phyloP scores from a whole-genome alignment of 1,140 invertebrate genomes.

The Lanistes nyassanus region DNA sequence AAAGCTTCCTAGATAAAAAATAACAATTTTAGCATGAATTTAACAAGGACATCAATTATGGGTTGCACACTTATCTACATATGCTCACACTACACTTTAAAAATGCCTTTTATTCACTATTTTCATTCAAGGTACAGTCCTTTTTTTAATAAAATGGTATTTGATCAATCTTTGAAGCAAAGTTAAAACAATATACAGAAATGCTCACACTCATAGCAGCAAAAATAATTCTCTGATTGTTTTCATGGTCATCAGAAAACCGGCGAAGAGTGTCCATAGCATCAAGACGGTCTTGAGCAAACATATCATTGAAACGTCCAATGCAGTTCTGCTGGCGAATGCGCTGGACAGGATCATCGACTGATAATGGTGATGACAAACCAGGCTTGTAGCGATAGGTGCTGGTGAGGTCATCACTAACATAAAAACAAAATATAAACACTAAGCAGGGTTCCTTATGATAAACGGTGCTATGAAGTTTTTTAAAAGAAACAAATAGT shows the following conservation, averaged over 20 bases:
- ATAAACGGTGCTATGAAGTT: no score
- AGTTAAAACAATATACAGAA: neutral
- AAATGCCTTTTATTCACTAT: no score
- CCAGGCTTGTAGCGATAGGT: conserved; percentile 54
- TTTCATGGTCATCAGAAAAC: conserved; percentile 64
- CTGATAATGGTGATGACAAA: conserved; percentile 51
- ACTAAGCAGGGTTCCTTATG: no score
- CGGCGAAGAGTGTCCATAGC: conserved; percentile 64
- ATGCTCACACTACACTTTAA: no score
- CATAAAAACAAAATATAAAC: no score
- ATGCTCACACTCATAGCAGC: conserved; percentile 57
- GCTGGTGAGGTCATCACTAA: conserved; percentile 10
- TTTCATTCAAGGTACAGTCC: no score
- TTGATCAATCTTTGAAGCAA: no score
- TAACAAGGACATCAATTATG: neutral
- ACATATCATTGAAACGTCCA: conserved; percentile 64
- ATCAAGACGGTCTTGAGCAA: conserved; percentile 59
- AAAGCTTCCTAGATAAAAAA: conserved; percentile 61
- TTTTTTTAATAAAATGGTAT: no score
- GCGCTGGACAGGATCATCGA: conserved; percentile 63
- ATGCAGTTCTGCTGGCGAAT: conserved; percentile 61
- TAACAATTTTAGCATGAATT: neutral
- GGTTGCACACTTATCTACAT: neutral
- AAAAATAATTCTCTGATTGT: conserved; percentile 64
- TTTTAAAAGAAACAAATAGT: no score